A percentile compares a stretch with the other conserved stretches of the same genome.
Evolutionary conservation across 2,888 invertebrate species (phyloP).

Genomic region (Plagiodera versicolora): DNA sequence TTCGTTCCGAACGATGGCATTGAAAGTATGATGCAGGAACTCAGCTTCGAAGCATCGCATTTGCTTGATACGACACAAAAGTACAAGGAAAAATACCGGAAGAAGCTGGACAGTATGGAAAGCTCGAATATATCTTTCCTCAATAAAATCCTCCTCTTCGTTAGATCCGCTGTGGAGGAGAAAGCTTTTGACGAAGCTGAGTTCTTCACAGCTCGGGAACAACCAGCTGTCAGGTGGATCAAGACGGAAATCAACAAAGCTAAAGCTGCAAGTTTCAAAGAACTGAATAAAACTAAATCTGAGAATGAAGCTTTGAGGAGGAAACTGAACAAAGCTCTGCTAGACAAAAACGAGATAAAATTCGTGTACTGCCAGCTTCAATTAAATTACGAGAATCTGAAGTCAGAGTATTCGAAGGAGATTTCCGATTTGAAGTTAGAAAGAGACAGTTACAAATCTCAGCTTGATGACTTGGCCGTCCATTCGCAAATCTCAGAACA

Average conservation of each 20-base stretch:
- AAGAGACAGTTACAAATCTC: slow-evolving; percentile 34
- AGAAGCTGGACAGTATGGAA: slow-evolving; percentile 27
- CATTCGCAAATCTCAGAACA: slow-evolving; percentile 29
- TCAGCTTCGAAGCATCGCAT: slow-evolving; percentile 41
- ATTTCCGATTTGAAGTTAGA: slow-evolving; percentile 26
- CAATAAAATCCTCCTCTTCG: slow-evolving; percentile 11
- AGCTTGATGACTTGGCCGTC: slow-evolving; percentile 42
- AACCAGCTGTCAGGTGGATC: slow-evolving; percentile 9
- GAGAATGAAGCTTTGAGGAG: slow-evolving; percentile 29
- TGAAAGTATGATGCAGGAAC: slow-evolving; percentile 38
- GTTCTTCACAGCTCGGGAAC: not conserved
- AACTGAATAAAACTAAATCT: slow-evolving; percentile 20
- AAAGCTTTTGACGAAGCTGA: slow-evolving; percentile 22
- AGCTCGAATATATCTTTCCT: not conserved
- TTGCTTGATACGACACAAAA: slow-evolving; percentile 37
- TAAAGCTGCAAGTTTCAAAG: no score
- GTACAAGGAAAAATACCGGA: slow-evolving; percentile 36
- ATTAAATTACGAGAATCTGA: slow-evolving; percentile 15
- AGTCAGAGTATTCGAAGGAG: slow-evolving; percentile 19
- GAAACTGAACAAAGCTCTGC: slow-evolving; percentile 24
- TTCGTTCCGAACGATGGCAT: slow-evolving; percentile 24
- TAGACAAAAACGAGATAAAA: slow-evolving; percentile 33
- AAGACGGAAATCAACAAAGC: slow-evolving; percentile 26
- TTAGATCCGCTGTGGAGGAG: slow-evolving; percentile 25
- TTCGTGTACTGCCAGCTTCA: slow-evolving; percentile 18